A percentile compares a stretch with the other conserved stretches of the same genome.
These are phyloP conservation scores for Cyclina sinensis DNA, from an alignment of 1,140 invertebrate species.

Conservation along the genomic window DNA sequence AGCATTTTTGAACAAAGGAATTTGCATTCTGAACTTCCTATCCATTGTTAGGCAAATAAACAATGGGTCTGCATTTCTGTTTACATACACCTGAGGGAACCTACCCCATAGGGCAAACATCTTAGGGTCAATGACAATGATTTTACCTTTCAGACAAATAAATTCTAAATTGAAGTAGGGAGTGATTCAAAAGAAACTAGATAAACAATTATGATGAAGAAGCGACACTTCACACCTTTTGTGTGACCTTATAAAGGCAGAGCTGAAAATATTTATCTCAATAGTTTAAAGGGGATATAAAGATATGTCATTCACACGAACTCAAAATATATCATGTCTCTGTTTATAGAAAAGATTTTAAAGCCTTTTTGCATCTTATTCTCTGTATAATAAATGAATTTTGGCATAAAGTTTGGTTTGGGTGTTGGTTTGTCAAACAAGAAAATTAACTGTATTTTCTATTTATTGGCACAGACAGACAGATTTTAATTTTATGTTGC, in stretches of 20 bases:
- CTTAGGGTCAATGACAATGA: neutral
- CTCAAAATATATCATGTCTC: neutral
- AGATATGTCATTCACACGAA: too few species aligned
- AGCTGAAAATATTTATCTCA: neutral
- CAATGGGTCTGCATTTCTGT: neutral
- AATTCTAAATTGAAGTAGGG: neutral
- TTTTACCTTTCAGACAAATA: neutral
- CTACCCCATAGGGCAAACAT: neutral
- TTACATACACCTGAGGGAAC: neutral
- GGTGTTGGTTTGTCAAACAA: neutral
- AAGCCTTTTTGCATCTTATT: neutral
- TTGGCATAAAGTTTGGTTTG: neutral
- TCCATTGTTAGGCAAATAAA: neutral
- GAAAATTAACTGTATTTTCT: neutral
- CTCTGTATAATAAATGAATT: neutral
- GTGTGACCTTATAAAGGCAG: neutral
- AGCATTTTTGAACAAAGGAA: too few species aligned
- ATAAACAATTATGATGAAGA: neutral
- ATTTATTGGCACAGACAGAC: neutral
- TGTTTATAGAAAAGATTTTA: neutral
- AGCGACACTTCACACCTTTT: neutral
- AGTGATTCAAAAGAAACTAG: neutral
- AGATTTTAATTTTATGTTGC: neutral
- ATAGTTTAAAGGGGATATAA: neutral
- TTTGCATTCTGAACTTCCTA: neutral